These are phyloP conservation scores for Bettongia penicillata DNA, from an alignment of 2,113 vertebrate genomes.

Conservation along the genomic window DNA sequence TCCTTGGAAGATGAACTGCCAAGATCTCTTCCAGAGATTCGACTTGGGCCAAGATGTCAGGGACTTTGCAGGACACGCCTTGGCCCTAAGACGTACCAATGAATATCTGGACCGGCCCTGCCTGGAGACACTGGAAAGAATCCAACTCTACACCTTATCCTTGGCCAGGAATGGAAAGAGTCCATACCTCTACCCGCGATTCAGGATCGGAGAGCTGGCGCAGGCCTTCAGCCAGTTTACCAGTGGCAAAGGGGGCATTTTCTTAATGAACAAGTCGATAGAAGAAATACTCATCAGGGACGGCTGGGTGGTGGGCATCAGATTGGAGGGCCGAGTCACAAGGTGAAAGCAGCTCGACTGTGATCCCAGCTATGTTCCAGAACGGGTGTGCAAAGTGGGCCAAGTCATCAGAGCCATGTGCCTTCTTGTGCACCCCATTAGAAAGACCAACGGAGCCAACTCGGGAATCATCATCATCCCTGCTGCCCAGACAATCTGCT, in stretches of 20 bases:
- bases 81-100: slow-evolving; percentile 91
- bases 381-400: slow-evolving; percentile 57
- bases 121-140: slow-evolving; percentile 89
- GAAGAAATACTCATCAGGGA: slow-evolving; percentile 90
- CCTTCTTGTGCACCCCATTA: slow-evolving; percentile 68
- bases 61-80: slow-evolving; percentile 90
- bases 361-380: slow-evolving; percentile 62
- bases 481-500: slow-evolving; percentile 58
- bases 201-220: slow-evolving; percentile 89
- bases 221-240: slow-evolving; percentile 92
- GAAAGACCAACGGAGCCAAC: slow-evolving; percentile 62
- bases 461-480: slow-evolving; percentile 73
- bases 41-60: slow-evolving; percentile 90
- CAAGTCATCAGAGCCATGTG: slow-evolving; percentile 68
- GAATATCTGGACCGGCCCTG: slow-evolving; percentile 90
- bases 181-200: slow-evolving; percentile 91
- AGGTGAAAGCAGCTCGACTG: background rate
- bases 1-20: slow-evolving; percentile 87
- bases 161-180: slow-evolving; percentile 92
- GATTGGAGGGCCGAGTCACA: slow-evolving; percentile 88
- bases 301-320: slow-evolving; percentile 87
- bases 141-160: slow-evolving; percentile 91
- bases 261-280: slow-evolving; percentile 91
- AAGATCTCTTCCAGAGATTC: slow-evolving; percentile 91
- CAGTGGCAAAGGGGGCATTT: slow-evolving; percentile 91